These are phyloP conservation scores for Melinopterus prodromus DNA, from an alignment of 2,888 invertebrate species.

Conservation along the genomic window DNA sequence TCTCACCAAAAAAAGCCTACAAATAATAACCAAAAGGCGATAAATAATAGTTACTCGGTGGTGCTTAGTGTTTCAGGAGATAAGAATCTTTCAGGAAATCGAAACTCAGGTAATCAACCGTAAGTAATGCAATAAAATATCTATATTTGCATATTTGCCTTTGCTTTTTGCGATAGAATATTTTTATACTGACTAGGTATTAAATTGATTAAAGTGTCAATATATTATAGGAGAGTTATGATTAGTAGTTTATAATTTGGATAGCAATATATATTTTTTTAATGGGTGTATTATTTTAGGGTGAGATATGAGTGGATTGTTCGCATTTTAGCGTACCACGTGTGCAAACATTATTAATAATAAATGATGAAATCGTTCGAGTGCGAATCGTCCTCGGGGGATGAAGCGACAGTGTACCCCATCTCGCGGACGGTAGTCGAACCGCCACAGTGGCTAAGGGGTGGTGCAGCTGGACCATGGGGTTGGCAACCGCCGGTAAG, in stretches of 20 bases:
- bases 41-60: background rate
- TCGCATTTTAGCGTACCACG: conserved; percentile 15
- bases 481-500: conserved; percentile 58
- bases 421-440: conserved; percentile 57
- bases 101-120: background rate
- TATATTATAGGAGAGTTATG: too few species aligned
- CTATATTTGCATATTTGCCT: background rate
- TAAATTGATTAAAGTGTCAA: background rate
- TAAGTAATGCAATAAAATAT: background rate
- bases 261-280: background rate
- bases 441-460: conserved; percentile 57
- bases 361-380: conserved; percentile 60
- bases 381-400: conserved; percentile 60
- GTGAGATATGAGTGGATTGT: conserved; percentile 18
- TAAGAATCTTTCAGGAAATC: conserved; percentile 10
- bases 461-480: conserved; percentile 54
- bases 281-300: background rate
- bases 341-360: conserved; percentile 22
- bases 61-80: background rate
- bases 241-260: background rate
- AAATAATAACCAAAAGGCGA: background rate
- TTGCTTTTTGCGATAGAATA: conserved; percentile 24
- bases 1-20: background rate
- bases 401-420: conserved; percentile 59
- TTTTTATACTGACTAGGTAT: background rate